Base-by-base conservation (phyloP, 2,888 invertebrate genomes). In the Endomychus coccineus region DNA sequence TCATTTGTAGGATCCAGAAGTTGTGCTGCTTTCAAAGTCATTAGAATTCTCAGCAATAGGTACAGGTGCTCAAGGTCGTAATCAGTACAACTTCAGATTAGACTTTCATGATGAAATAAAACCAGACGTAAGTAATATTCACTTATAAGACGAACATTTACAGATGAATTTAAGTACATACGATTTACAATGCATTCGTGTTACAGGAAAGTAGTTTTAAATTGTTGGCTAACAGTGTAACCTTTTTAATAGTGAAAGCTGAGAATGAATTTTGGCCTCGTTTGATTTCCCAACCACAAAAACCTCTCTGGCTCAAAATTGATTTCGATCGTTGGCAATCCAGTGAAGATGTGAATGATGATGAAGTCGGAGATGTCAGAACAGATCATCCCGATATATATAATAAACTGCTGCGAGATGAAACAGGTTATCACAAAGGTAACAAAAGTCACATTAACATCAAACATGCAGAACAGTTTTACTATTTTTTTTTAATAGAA, bases 261-360 rank as follows among this genome's bases (percentile, higher is more conserved):
- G 69, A 73, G 16, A 66, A 68, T 2, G 74, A 73, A 1, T 88
- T 83, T 79, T 94, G 94, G 94, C 86, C 89, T 0, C 70, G 92
- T 30, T 67, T 94, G 11, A 85, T 81, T 1, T 76, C 81, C 6
- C 78, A 83, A 43, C 81, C 83, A 1, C 80, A 83, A 52, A 94
- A 92, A 63, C 87, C 89, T 0, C 81, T 82, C 1, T 94, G 92
- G 94, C 66, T 95, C 3, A 91, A 90, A 76, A 80, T 92, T 48
- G 92, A 94, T 69, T 92, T 92, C 69, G 91, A 94, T 63, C 76
- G 84, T 36, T 91, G 92, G 84, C 80, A 80, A 54, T 78, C 81
- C 3, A 85, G 86, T 53, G 87, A 87, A 47, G 79, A 77, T 23
- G 72, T 76, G 40, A 72, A 73, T 9, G 77, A 79, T 37, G 78